Evolutionary conservation across 1,140 invertebrate genomes (phyloP).

Genomic region (Hypothenemus hampei): DNA sequence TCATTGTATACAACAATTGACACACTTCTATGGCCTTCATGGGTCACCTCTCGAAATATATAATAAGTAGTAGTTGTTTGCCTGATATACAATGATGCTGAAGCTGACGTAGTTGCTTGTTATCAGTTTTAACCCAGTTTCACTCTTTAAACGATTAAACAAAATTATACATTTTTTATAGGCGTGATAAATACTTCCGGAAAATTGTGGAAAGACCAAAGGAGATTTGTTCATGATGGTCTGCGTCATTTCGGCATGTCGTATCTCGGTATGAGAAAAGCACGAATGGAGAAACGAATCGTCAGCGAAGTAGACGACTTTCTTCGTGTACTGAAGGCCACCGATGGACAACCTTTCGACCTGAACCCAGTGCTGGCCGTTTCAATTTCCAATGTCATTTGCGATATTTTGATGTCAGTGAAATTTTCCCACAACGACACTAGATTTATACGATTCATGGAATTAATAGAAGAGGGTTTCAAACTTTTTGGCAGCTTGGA

Average conservation of each 20-base stretch:
- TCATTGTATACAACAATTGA: slow-evolving; percentile 24
- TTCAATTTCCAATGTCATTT: slow-evolving; percentile 87
- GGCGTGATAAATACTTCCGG: slow-evolving; percentile 90
- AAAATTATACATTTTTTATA: slow-evolving; percentile 45
- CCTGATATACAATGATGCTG: slow-evolving; percentile 7
- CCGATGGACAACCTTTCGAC: slow-evolving; percentile 60
- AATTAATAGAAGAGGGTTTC: slow-evolving; percentile 85
- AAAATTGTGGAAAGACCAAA: slow-evolving; percentile 85
- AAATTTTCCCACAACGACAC: slow-evolving; percentile 72
- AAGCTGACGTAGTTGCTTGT: not conserved
- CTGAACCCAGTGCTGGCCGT: slow-evolving; percentile 68
- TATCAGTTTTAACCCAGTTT: slow-evolving; percentile 31
- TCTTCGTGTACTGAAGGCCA: slow-evolving; percentile 56
- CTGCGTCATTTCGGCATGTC: slow-evolving; percentile 88
- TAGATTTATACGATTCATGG: slow-evolving; percentile 72
- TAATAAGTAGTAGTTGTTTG: slow-evolving; percentile 31
- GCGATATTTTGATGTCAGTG: slow-evolving; percentile 83
- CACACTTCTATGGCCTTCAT: slow-evolving; percentile 35
- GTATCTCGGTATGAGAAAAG: slow-evolving; percentile 69
- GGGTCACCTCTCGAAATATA: slow-evolving; percentile 28
- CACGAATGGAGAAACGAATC: slow-evolving; percentile 79
- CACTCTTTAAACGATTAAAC: slow-evolving; percentile 3
- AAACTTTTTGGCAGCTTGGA: slow-evolving; percentile 67
- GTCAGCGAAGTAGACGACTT: slow-evolving; percentile 77
- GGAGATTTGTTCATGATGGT: slow-evolving; percentile 84